These are phyloP conservation scores for Stigmatopora argus DNA, from an alignment of 2,113 vertebrate species.

Conservation along the genomic window DNA sequence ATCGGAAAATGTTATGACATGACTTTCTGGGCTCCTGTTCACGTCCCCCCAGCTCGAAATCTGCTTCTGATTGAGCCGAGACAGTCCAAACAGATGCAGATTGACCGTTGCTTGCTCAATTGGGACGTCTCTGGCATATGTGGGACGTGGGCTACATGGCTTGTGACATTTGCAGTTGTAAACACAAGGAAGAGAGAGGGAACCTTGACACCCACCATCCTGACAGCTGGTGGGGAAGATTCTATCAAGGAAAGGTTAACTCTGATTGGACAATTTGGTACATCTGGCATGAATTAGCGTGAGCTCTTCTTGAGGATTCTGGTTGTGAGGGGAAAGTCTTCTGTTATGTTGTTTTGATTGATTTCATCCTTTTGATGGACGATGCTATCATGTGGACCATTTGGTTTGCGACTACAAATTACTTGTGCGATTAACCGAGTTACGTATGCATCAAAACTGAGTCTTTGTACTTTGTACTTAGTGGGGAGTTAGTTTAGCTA, in stretches of 20 bases:
- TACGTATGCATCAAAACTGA: neutral
- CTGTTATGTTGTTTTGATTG: constrained; percentile 2
- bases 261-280: constrained; percentile 49
- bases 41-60: neutral
- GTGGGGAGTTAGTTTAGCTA: no score
- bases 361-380: constrained; percentile 21
- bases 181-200: constrained; percentile 18
- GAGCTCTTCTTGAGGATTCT: constrained; percentile 20
- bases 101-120: neutral
- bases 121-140: constrained; percentile 7
- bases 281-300: constrained; percentile 65
- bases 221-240: constrained; percentile 43
- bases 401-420: neutral
- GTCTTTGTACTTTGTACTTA: no score
- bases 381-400: constrained; percentile 2
- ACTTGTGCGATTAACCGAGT: neutral
- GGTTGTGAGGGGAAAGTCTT: constrained; percentile 33
- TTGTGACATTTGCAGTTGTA: constrained; percentile 26
- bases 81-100: constrained; percentile 4
- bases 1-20: constrained; percentile 17
- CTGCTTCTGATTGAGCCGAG: constrained; percentile 2
- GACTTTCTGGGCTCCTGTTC: constrained; percentile 3
- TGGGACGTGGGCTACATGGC: constrained; percentile 4
- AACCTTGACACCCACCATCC: constrained; percentile 3
- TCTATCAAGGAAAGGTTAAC: constrained; percentile 18